These are phyloP conservation scores for Falco concolor DNA, from an alignment of 2,797 vertebrate species.

Conservation along the genomic window DNA sequence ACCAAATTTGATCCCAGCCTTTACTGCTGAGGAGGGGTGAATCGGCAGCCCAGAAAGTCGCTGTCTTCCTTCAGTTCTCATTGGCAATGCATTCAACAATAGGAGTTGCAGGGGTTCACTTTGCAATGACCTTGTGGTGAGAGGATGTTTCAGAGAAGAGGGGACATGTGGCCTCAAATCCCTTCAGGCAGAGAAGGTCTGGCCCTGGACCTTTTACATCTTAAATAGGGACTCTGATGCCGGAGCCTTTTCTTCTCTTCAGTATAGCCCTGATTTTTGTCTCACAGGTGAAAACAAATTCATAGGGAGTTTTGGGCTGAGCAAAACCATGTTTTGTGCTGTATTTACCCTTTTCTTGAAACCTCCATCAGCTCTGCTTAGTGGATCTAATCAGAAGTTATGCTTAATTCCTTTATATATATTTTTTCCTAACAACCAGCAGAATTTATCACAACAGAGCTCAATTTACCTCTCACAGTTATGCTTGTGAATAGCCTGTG, in stretches of 20 bases:
- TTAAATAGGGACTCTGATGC: background rate
- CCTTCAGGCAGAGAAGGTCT: background rate
- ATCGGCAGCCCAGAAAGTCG: background rate
- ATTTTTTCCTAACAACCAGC: background rate
- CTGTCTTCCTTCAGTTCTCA: background rate
- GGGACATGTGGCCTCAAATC: background rate
- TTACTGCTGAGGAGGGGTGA: background rate
- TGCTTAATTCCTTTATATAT: background rate
- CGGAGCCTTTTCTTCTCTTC: background rate
- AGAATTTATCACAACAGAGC: background rate
- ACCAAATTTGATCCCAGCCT: background rate
- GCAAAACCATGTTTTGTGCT: background rate
- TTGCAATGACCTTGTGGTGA: background rate
- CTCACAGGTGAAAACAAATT: background rate
- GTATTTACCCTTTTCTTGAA: background rate
- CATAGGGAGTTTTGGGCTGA: background rate
- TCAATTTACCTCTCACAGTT: background rate
- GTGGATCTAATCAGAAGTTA: background rate
- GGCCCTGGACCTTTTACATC: background rate
- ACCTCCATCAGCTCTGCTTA: background rate
- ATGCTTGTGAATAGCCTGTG: background rate
- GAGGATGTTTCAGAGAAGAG: background rate
- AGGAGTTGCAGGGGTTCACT: background rate
- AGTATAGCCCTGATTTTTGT: background rate
- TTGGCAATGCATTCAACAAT: accelerated